phyloP scores from a whole-genome alignment of 2,888 invertebrate species.

The Ditylenchus weischeri region DNA sequence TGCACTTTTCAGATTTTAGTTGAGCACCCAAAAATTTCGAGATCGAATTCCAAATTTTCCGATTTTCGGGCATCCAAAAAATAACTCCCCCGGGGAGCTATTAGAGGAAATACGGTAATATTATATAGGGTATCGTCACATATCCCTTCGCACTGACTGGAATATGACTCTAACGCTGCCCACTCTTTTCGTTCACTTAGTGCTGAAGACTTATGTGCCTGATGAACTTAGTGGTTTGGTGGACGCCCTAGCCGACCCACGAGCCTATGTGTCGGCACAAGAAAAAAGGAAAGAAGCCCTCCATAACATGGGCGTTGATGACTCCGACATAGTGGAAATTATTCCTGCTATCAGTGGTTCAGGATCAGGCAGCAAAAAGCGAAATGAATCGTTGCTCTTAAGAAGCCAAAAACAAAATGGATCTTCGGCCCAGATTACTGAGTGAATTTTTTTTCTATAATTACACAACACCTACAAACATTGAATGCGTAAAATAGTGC shows the following conservation, averaged over 20 bases:
- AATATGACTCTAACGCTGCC: slow-evolving; percentile 98
- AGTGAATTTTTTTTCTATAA: slow-evolving; percentile 7
- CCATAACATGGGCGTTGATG: slow-evolving; percentile 57
- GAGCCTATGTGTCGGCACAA: slow-evolving; percentile 82
- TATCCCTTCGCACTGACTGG: slow-evolving; percentile 92
- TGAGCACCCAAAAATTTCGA: too few relatives aligned
- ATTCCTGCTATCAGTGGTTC: slow-evolving; percentile 12
- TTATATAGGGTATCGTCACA: slow-evolving; percentile 78
- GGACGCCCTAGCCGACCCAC: slow-evolving; percentile 91
- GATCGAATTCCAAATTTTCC: too few relatives aligned
- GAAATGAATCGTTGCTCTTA: slow-evolving; percentile 6
- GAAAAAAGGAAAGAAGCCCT: slow-evolving; percentile 55
- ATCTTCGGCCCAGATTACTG: background rate
- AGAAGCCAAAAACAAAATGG: slow-evolving; percentile 16
- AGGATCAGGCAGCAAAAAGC: slow-evolving; percentile 17
- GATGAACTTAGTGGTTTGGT: slow-evolving; percentile 92
- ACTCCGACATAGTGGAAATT: slow-evolving; percentile 52
- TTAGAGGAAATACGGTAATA: background rate
- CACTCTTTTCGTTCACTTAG: slow-evolving; percentile 97
- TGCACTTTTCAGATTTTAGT: too few relatives aligned
- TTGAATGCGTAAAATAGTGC: too few relatives aligned
- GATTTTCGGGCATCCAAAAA: too few relatives aligned
- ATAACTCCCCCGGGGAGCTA: too few relatives aligned
- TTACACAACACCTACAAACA: too few relatives aligned
- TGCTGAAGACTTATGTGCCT: slow-evolving; percentile 97